phyloP scores from a whole-genome alignment of 2,113 vertebrate species.

The Campylorhamphus procurvoides region DNA sequence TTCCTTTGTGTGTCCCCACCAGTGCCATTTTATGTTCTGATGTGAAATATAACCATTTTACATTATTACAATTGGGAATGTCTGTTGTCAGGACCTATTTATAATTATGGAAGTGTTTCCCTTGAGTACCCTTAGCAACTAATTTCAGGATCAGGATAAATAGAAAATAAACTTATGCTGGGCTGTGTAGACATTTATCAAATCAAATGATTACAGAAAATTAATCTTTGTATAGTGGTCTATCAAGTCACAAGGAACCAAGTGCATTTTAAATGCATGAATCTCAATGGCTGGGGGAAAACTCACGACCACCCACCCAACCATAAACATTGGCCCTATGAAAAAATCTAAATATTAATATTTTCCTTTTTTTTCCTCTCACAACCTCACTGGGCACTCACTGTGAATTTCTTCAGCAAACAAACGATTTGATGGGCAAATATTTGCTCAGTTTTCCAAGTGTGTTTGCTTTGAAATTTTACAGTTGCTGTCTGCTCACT shows the following conservation, averaged over 20 bases:
- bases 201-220: conserved; percentile 57
- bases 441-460: conserved; percentile 68
- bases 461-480: conserved; percentile 48
- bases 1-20: not conserved
- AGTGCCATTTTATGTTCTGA: not conserved
- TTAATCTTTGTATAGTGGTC: conserved; percentile 6
- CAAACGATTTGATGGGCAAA: conserved; percentile 69
- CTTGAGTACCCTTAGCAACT: conserved; percentile 39
- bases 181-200: conserved; percentile 32
- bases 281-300: not conserved
- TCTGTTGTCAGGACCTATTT: conserved; percentile 36
- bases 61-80: conserved; percentile 22
- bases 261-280: not conserved
- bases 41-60: conserved; percentile 7
- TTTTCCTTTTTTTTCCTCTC: conserved; percentile 58
- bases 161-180: conserved; percentile 42
- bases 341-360: not conserved
- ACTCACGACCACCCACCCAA: not conserved
- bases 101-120: conserved; percentile 28
- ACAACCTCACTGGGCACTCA: conserved; percentile 43
- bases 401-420: conserved; percentile 79
- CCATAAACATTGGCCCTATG: too few relatives aligned
- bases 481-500: conserved; percentile 62
- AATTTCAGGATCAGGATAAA: conserved; percentile 46
- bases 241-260: not conserved